Conservation (phyloP, 2,888 invertebrate species). For the Dynastes hyllus region DNA sequence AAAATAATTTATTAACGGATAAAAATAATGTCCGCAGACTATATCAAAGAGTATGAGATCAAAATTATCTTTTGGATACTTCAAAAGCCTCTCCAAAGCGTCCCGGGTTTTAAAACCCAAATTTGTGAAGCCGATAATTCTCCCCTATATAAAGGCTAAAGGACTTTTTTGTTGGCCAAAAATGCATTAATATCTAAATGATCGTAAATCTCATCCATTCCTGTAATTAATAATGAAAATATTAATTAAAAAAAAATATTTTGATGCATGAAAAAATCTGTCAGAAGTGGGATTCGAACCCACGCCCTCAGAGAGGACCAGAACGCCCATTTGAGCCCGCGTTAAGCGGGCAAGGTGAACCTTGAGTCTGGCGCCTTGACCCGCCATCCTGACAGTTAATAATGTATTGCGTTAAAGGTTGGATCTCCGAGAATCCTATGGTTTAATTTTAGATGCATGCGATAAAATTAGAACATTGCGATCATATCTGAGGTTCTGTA, state of each 20-base stretch:
- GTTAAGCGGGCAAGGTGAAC: slow-evolving; percentile 58
- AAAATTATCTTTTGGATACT: slow-evolving; percentile 57
- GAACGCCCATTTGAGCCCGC: slow-evolving; percentile 63
- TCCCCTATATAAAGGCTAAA: too few relatives aligned
- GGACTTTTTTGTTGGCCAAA: background rate
- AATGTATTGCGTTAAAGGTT: too few relatives aligned
- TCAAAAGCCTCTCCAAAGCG: slow-evolving; percentile 51
- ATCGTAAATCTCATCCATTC: background rate
- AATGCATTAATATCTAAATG: background rate
- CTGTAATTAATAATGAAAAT: background rate
- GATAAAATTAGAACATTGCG: too few relatives aligned
- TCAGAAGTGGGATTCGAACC: slow-evolving; percentile 70
- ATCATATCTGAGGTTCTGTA: too few relatives aligned
- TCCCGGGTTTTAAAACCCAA: slow-evolving; percentile 53
- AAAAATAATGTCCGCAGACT: slow-evolving; percentile 53
- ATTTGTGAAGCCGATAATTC: slow-evolving; percentile 39
- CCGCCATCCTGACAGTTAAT: slow-evolving; percentile 84
- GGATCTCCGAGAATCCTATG: too few relatives aligned
- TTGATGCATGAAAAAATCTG: slow-evolving; percentile 36
- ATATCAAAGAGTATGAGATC: slow-evolving; percentile 58
- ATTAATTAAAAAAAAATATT: background rate
- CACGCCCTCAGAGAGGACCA: slow-evolving; percentile 72
- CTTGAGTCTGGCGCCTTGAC: slow-evolving; percentile 89
- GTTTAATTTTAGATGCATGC: too few relatives aligned
- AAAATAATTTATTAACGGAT: slow-evolving; percentile 57